Base-by-base conservation (phyloP, 2,113 vertebrate species). In the Arvicanthis niloticus region DNA sequence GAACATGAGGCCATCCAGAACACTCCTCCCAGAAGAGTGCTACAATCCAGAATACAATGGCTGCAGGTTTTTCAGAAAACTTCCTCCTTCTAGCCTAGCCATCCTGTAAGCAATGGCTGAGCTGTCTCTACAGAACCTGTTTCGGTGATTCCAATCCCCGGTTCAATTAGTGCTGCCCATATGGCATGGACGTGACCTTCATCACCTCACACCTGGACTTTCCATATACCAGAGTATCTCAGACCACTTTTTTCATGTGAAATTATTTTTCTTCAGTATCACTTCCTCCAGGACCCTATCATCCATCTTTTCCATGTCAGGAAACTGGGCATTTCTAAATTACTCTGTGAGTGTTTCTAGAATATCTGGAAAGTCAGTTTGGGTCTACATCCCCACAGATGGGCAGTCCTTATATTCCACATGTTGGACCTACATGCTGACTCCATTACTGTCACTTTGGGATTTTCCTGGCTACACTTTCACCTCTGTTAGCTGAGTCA, bases 31-130 rank as follows among this genome's bases (percentile, higher is more conserved):
- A 65, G 91, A 60, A 22, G 60, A 60, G 48, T 7, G 84, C 15
- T 22, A 68, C 67, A 42, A 56, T 91, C 42, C 92, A 89, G 53
- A 91, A 94, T 73, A 53, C 8, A 89, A 45, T 3, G 21, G 45
- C 78, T 92, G 12, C 80, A 89, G 67, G 24, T 3, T 37, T 94
- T 92, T 88, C 58, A 67, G 73, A 58, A 95, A 95, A 51, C 5
- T 48, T 53, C 45, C 70, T 76, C 4, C 34, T 42, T 42, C 22
- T 73, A 91, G 24, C 60, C 1, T 37, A 84, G 3, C 72, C 40
- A 93, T 40, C 12, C 56, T 70, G 78, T 89, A 53, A 76, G 45
- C 21, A 13, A 31, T 37, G 12, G 2, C 17, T 21, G 37, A 60
- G 37, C 80, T 40, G 6, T 82, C 12, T 82, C 53, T 60, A 24